Percentiles rank a stretch among this genome's conserved stretches.
These are phyloP conservation scores for Epizoanthus illoricatus DNA, from an alignment of 92 coral and sea anemone species.

Conservation along the genomic window DNA sequence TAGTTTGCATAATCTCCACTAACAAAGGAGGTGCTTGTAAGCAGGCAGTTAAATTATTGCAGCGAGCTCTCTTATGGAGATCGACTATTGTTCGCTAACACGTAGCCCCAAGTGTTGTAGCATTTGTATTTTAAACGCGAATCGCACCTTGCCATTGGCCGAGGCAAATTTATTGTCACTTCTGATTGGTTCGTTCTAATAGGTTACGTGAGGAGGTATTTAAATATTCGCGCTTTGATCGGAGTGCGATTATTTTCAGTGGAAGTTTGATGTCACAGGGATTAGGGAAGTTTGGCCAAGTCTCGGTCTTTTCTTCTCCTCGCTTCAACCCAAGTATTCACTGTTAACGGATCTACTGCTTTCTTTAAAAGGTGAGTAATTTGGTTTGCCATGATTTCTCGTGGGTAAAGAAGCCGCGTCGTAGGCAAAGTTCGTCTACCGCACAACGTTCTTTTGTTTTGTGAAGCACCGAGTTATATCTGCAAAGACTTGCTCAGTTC, in stretches of 20 bases:
- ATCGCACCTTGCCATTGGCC: constrained; percentile 68
- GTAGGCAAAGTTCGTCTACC: not conserved
- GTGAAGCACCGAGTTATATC: constrained; percentile 14
- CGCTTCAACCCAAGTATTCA: constrained; percentile 32
- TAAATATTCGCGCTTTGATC: constrained; percentile 98
- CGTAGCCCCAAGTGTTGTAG: constrained; percentile 39
- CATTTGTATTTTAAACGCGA: constrained; percentile 80
- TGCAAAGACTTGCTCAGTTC: not conserved
- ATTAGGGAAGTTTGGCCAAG: constrained; percentile 19
- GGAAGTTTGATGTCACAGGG: constrained; percentile 40
- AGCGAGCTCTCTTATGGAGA: constrained; percentile 34
- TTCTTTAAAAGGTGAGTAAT: constrained; percentile 22
- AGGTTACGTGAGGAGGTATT: constrained; percentile 96
- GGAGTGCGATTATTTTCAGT: constrained; percentile 76
- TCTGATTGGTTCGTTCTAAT: constrained; percentile 82
- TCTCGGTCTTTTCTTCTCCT: not conserved
- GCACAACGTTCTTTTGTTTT: constrained; percentile 38
- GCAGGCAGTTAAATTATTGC: constrained; percentile 30
- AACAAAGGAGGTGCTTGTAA: constrained; percentile 40
- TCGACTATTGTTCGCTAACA: constrained; percentile 28
- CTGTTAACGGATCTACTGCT: constrained; percentile 26
- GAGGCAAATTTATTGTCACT: constrained; percentile 15
- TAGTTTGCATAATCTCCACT: constrained; percentile 39
- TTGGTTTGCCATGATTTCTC: not conserved
- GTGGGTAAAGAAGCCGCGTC: constrained; percentile 1